A percentile compares a stretch with the other conserved stretches of the same genome.
These are phyloP conservation scores for Beaufortia kweichowensis DNA, from an alignment of 2,113 vertebrate genomes.

Conservation along the genomic window DNA sequence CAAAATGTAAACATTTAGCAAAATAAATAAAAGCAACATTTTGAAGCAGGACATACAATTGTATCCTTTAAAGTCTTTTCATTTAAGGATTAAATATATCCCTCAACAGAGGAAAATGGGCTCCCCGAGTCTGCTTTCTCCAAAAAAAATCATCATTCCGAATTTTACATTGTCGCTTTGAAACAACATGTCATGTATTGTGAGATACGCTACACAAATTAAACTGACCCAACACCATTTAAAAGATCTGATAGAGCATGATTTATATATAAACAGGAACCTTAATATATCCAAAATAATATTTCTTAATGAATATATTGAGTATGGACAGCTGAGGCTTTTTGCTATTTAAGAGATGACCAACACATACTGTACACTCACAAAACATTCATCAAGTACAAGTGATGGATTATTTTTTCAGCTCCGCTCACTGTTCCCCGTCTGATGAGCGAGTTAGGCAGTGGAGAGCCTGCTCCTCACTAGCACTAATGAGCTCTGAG, in stretches of 20 bases:
- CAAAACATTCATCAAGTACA: slow-evolving; percentile 15
- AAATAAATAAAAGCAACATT: too few relatives aligned
- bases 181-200: not conserved
- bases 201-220: not conserved
- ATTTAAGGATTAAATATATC: too few relatives aligned
- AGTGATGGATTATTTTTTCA: slow-evolving; percentile 26
- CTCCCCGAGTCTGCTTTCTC: too few relatives aligned
- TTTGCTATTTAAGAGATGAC: too few relatives aligned
- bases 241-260: not conserved
- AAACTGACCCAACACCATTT: not conserved
- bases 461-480: not conserved
- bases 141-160: too few relatives aligned
- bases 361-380: not conserved
- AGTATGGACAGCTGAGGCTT: not conserved
- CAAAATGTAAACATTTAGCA: too few relatives aligned
- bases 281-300: not conserved
- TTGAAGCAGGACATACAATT: too few relatives aligned
- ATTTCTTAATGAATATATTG: not conserved
- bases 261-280: not conserved
- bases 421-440: not conserved
- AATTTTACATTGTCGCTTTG: too few relatives aligned
- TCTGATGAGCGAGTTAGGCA: slow-evolving; percentile 20
- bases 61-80: too few relatives aligned
- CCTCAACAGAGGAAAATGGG: too few relatives aligned
- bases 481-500: slow-evolving; percentile 41